Evolutionary conservation across 2,113 vertebrate genomes (phyloP).

Genomic region (Gasterosteus aculeatus): DNA sequence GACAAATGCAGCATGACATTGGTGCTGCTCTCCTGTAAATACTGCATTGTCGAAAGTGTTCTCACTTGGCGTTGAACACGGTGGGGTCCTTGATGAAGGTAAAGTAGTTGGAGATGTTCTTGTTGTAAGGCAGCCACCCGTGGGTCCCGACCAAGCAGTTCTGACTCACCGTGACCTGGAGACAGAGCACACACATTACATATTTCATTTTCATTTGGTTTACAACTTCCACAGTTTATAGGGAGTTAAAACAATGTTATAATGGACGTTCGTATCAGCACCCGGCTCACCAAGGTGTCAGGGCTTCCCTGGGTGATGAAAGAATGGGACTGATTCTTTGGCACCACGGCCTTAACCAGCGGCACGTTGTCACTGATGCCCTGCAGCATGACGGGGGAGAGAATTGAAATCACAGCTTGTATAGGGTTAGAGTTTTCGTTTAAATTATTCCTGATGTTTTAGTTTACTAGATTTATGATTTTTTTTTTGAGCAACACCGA

Average conservation of each 20-base stretch:
- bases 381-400: constrained; percentile 69
- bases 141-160: constrained; percentile 92
- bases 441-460: too few species aligned
- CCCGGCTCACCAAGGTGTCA: constrained; percentile 89
- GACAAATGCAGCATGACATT: not conserved
- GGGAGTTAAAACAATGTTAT: not conserved
- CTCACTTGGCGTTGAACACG: constrained; percentile 94
- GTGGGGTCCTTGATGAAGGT: constrained; percentile 97
- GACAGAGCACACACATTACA: not conserved
- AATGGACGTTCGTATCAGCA: not conserved
- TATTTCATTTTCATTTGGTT: not conserved
- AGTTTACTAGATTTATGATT: not conserved
- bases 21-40: not conserved
- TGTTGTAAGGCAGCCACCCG: constrained; percentile 96
- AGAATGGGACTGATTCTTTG: constrained; percentile 94
- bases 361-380: constrained; percentile 94
- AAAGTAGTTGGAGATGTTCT: constrained; percentile 98
- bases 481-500: too few species aligned
- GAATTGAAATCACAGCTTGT: not conserved
- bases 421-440: not conserved
- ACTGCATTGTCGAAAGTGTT: not conserved
- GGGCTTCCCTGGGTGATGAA: constrained; percentile 98
- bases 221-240: not conserved
- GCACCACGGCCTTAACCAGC: constrained; percentile 91
- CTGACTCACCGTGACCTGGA: constrained; percentile 89